Base-by-base conservation (phyloP, 2,113 vertebrate species). In the Sciurus niger region DNA sequence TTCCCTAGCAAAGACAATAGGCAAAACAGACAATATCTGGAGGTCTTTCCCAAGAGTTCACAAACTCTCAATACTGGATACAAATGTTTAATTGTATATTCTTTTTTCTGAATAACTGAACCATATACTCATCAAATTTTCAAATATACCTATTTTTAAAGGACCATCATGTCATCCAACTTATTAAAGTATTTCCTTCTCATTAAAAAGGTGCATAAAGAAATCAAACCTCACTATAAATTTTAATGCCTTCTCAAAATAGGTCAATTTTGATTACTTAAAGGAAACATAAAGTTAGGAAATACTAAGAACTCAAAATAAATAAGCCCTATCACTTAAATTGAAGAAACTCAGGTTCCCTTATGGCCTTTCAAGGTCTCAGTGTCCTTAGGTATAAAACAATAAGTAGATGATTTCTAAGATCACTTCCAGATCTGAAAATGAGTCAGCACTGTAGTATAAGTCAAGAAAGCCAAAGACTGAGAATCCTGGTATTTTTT, bases 221-320 rank as follows among this genome's bases (percentile, higher is more conserved):
- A 87, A 86, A 94, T 43, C 40, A 77, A 30, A 46, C 40, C 20
- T 89, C 10, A 28, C 37, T 83, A 16, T 73, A 40, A 70, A 89
- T 79, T 37, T 94, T 28, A 89, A 55, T 28, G 43, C 67, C 74
- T 87, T 92, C 80, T 83, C 53, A 83, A 94, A 94, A 77, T 30
- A 92, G 90, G 70, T 9, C 24, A 37, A 77, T 40, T 84, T 40
- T 94, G n/a, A 70, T 70, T 82, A 89, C 28, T 89, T 48, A 77
- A 94, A 94, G 18, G 68, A 97, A 95, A 82, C 6, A 76, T 60
- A 83, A 60, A 48, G 83, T 60, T 83, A 53, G 34, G 46, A 93
- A 95, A 78, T 76, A 67, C 30, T 63, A 92, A 89, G 20, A 93
- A 83, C 37, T 95, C 51, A 93, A 7, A 93, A 67, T 85, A 93